A percentile compares a stretch with the other conserved stretches of the same genome.
phyloP scores from a whole-genome alignment of 2,113 vertebrate genomes.

The Onychostoma macrolepis region DNA sequence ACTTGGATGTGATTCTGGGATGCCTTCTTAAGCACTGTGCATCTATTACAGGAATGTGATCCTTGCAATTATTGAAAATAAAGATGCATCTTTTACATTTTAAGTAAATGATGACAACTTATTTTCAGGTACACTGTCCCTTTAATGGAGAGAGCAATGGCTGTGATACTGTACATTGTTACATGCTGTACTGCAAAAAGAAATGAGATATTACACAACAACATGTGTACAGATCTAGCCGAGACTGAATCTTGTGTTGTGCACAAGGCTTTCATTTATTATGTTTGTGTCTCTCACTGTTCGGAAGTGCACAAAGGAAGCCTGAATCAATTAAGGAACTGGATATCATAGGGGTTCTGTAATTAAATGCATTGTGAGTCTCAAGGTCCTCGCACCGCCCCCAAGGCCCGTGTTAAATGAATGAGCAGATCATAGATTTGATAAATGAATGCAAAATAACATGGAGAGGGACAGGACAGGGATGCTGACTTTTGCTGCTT shows the following conservation, averaged over 20 bases:
- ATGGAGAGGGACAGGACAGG: constrained; percentile 25
- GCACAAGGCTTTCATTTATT: background rate
- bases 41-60: too few species aligned
- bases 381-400: constrained; percentile 28
- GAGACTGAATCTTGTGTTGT: background rate
- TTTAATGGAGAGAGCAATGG: background rate
- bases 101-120: background rate
- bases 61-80: too few species aligned
- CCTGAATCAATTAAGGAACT: constrained; percentile 6
- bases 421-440: constrained; percentile 41
- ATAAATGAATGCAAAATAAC: constrained; percentile 46
- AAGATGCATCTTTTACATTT: too few species aligned
- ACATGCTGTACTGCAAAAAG: background rate
- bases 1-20: too few species aligned
- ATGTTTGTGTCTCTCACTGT: background rate
- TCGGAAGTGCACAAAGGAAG: constrained; percentile 13
- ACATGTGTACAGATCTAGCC: background rate
- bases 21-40: too few species aligned
- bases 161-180: background rate
- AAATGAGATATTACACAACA: background rate
- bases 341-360: constrained; percentile 14
- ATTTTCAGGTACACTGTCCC: background rate
- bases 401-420: constrained; percentile 32
- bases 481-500: constrained; percentile 7
- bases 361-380: constrained; percentile 47